Evolutionary conservation across 2,113 vertebrate genomes (phyloP).

Genomic region (Pongo abelii): DNA sequence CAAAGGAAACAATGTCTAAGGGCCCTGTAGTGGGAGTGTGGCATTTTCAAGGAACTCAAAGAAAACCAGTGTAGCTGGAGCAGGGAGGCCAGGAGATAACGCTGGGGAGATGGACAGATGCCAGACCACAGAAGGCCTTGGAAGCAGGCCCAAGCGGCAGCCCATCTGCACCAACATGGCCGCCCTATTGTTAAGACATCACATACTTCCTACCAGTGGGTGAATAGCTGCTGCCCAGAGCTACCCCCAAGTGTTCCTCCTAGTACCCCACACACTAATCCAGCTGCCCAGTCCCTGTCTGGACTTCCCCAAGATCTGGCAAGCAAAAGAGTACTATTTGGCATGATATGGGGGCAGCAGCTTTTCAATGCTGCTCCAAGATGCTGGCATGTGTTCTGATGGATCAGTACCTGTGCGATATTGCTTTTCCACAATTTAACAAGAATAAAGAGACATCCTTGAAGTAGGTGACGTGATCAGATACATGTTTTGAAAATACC

Average conservation of each 20-base stretch:
- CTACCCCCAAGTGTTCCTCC: not conserved
- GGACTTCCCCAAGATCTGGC: not conserved
- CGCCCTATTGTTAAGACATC: not conserved
- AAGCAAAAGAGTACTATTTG: too few relatives aligned
- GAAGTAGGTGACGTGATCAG: not conserved
- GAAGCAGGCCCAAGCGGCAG: not conserved
- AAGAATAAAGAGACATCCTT: not conserved
- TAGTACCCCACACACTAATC: not conserved
- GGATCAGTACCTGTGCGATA: not conserved
- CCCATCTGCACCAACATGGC: not conserved
- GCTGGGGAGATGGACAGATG: too few relatives aligned
- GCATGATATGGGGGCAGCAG: too few relatives aligned
- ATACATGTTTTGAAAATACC: not conserved
- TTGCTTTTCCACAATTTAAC: not conserved
- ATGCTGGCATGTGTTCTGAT: not conserved
- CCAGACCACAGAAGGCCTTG: not conserved
- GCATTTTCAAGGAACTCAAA: not conserved
- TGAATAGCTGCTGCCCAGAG: not conserved
- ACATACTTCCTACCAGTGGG: not conserved
- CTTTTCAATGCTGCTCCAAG: not conserved
- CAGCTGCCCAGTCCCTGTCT: not conserved
- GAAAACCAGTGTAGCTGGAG: not conserved
- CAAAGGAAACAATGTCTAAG: not conserved
- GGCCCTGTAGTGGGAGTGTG: not conserved
- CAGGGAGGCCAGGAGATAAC: not conserved